Conservation (phyloP, 1,140 invertebrate species). For the Drosophila grimshawi region DNA sequence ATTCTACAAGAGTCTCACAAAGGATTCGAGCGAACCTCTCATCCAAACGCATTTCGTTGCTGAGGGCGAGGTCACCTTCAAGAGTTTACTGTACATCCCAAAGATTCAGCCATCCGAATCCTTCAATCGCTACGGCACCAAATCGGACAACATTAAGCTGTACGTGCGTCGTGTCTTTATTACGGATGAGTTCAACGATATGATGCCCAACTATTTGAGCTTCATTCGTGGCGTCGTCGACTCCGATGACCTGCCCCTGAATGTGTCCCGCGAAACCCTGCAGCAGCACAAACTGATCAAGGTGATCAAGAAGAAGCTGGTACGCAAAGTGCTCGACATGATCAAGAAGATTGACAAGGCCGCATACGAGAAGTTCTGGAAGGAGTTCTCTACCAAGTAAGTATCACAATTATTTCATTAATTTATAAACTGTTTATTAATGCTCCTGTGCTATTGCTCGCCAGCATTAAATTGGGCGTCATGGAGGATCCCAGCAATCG, state of each 20-base stretch:
- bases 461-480: conserved; percentile 96
- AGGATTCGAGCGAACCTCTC: conserved; percentile 94
- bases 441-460: background rate
- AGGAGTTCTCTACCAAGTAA: conserved; percentile 99
- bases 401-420: conserved; percentile 59
- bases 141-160: conserved; percentile 97
- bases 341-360: conserved; percentile 98
- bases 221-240: conserved; percentile 99
- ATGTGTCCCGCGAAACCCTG: conserved; percentile 98
- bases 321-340: conserved; percentile 99
- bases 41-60: conserved; percentile 98
- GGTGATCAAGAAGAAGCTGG: conserved; percentile 99
- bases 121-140: conserved; percentile 97
- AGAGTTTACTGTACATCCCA: conserved; percentile 97
- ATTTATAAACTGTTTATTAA: background rate
- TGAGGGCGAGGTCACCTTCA: conserved; percentile 99
- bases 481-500: conserved; percentile 99
- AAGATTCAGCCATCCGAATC: conserved; percentile 94
- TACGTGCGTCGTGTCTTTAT: conserved; percentile 99
- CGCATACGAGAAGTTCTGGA: conserved; percentile 98
- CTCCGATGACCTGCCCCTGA: conserved; percentile 99
- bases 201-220: conserved; percentile 99
- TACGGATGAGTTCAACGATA: conserved; percentile 99
- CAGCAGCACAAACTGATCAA: conserved; percentile 99
- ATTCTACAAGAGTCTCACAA: conserved; percentile 97